Evolutionary conservation across 2,888 invertebrate genomes (phyloP).

Genomic region (Phyto melanocephala): DNA sequence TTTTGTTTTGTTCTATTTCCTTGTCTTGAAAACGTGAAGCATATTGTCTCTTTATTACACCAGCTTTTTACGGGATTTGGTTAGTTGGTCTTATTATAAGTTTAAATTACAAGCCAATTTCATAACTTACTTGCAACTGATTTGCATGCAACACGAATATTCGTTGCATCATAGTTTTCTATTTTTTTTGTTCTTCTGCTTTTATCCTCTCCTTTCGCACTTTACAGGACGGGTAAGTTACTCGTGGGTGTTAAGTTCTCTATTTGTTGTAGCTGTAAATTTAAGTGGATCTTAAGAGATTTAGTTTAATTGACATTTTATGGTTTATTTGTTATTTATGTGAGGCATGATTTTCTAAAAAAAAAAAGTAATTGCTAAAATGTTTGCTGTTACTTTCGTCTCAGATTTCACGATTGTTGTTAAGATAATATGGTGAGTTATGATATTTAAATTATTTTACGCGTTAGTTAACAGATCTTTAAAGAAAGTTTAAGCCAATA

Average conservation of each 20-base stretch:
- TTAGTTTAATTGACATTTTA: conserved; percentile 64
- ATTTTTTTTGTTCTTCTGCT: conserved; percentile 65
- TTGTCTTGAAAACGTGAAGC: conserved; percentile 39
- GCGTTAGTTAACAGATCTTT: no score
- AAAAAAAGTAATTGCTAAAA: conserved; percentile 25
- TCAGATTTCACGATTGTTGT: conserved; percentile 1
- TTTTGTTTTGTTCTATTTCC: neutral
- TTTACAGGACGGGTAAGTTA: neutral
- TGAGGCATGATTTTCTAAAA: conserved; percentile 51
- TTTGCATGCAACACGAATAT: conserved; percentile 74
- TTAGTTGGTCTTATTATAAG: conserved; percentile 59
- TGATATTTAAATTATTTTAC: neutral
- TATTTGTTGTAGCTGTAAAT: conserved; percentile 50
- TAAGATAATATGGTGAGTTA: neutral
- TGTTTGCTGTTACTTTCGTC: conserved; percentile 28
- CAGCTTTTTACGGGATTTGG: conserved; percentile 52
- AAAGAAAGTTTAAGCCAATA: no score
- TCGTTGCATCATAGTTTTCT: conserved; percentile 67
- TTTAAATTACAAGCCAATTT: conserved; percentile 64
- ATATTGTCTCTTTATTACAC: conserved; percentile 40
- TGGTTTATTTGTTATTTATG: conserved; percentile 62
- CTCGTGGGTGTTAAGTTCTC: conserved; percentile 64
- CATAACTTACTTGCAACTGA: conserved; percentile 67
- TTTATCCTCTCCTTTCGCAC: neutral
- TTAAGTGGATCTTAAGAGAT: conserved; percentile 64